Percentiles rank a stretch among this genome's conserved stretches.
Conservation (phyloP, 2,113 vertebrate species). For the Cairina moschata region DNA sequence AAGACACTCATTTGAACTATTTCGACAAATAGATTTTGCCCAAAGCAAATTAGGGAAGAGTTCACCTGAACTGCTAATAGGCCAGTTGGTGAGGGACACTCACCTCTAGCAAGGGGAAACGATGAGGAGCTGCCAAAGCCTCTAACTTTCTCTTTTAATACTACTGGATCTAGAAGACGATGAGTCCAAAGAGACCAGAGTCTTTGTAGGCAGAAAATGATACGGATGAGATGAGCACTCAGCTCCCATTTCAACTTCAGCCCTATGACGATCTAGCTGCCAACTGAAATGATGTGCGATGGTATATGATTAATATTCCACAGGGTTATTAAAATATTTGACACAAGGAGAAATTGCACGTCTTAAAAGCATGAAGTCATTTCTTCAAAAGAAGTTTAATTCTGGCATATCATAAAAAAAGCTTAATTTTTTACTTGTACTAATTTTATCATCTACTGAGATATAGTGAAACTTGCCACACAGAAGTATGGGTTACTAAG, state of each 20-base stretch:
- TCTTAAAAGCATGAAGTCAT: not conserved
- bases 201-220: not conserved
- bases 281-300: not conserved
- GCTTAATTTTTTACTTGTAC: not conserved
- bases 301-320: not conserved
- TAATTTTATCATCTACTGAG: not conserved
- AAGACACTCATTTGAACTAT: not conserved
- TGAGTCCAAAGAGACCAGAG: accelerated
- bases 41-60: not conserved
- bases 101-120: not conserved
- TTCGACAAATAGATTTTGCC: not conserved
- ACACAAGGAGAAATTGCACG: not conserved
- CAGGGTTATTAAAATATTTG: not conserved
- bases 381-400: not conserved
- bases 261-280: not conserved
- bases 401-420: not conserved
- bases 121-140: not conserved
- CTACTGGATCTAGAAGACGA: not conserved
- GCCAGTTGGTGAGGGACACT: not conserved
- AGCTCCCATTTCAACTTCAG: not conserved
- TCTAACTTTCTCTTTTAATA: too few relatives aligned
- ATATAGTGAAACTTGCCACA: not conserved
- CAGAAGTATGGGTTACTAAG: not conserved
- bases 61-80: not conserved
- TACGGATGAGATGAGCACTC: accelerated